phyloP scores from a whole-genome alignment of 2,888 invertebrate species.

The Nebria salina region DNA sequence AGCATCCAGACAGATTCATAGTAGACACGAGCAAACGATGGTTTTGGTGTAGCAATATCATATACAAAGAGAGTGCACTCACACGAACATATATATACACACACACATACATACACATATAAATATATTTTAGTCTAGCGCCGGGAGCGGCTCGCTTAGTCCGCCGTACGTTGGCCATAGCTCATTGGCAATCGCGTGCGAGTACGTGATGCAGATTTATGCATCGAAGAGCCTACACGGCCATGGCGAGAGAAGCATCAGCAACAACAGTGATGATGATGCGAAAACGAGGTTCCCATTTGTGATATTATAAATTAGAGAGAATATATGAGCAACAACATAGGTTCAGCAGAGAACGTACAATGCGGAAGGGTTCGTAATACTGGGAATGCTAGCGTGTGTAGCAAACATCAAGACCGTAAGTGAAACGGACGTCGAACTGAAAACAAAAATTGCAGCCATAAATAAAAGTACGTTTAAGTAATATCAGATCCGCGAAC shows the following conservation, averaged over 20 bases:
- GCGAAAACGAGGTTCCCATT: constrained; percentile 34
- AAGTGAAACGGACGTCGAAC: constrained; percentile 45
- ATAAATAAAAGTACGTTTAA: constrained; percentile 45
- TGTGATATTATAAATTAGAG: constrained; percentile 45
- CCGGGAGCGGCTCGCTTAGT: constrained; percentile 1
- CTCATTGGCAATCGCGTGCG: constrained; percentile 39
- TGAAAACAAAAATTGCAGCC: constrained; percentile 44
- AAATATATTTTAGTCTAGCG: not conserved
- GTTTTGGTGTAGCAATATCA: not conserved
- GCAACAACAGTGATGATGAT: constrained; percentile 18
- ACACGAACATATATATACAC: not conserved
- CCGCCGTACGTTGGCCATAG: constrained; percentile 12
- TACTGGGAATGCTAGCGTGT: constrained; percentile 22
- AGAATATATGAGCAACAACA: constrained; percentile 43
- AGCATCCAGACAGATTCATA: not conserved
- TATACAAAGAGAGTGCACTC: not conserved
- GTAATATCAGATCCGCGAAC: constrained; percentile 45
- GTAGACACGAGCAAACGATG: not conserved
- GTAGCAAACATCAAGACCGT: constrained; percentile 36
- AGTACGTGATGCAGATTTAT: constrained; percentile 44
- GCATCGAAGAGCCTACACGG: constrained; percentile 20
- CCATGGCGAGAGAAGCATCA: not conserved
- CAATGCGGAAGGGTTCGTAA: not conserved
- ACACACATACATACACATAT: not conserved
- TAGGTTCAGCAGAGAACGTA: constrained; percentile 6